Evolutionary conservation across 2,113 vertebrate genomes (phyloP).

Genomic region (Empidonax traillii): DNA sequence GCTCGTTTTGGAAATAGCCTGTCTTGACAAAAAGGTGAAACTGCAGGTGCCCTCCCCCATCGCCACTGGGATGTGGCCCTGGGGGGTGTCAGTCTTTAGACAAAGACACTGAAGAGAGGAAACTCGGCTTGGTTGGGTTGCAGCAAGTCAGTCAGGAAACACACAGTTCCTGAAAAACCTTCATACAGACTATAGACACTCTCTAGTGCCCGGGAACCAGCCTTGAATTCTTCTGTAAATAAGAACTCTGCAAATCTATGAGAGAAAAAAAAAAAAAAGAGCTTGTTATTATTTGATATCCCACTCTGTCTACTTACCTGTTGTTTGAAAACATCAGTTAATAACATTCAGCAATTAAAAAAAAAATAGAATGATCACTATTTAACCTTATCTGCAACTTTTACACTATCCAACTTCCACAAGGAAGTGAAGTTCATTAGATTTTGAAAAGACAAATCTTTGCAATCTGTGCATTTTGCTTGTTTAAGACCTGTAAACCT

Average conservation of each 20-base stretch:
- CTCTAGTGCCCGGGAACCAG: slow-evolving; percentile 80
- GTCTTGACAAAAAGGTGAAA: slow-evolving; percentile 36
- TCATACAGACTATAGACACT: slow-evolving; percentile 87
- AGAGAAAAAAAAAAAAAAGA: not conserved
- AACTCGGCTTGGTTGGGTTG: slow-evolving; percentile 88
- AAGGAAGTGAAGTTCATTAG: not conserved
- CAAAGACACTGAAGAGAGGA: slow-evolving; percentile 90
- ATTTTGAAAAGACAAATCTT: not conserved
- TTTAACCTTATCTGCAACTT: not conserved
- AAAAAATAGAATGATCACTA: not conserved
- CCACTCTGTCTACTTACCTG: not conserved
- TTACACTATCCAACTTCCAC: not conserved
- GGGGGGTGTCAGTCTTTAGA: slow-evolving; percentile 68
- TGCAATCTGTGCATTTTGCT: not conserved
- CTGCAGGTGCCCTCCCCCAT: slow-evolving; percentile 16
- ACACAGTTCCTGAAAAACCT: slow-evolving; percentile 87
- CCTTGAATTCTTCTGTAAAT: slow-evolving; percentile 88
- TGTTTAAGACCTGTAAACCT: not conserved
- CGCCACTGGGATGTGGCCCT: not conserved
- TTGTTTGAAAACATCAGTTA: not conserved
- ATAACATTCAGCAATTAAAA: not conserved
- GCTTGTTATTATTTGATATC: not conserved
- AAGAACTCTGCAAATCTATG: slow-evolving; percentile 90
- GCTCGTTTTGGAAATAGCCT: slow-evolving; percentile 58
- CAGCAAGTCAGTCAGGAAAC: slow-evolving; percentile 88